phyloP scores from a whole-genome alignment of 1,140 invertebrate species.

The Amphibalanus amphitrite region DNA sequence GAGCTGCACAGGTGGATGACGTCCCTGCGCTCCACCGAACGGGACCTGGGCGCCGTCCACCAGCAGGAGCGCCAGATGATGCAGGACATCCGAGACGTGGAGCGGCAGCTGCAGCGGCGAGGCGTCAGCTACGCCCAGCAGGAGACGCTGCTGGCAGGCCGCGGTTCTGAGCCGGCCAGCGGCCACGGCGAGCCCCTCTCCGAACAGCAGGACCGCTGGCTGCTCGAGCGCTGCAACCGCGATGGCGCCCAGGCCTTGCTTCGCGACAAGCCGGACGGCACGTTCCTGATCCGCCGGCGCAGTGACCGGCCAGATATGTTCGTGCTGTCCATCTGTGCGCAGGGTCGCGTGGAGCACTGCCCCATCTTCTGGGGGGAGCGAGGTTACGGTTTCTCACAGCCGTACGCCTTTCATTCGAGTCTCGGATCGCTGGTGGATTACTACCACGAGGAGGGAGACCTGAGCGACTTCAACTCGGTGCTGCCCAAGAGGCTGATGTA shows the following conservation, averaged over 20 bases:
- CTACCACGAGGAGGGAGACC: conserved; percentile 76
- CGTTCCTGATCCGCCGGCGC: conserved; percentile 60
- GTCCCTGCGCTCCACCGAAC: conserved; percentile 32
- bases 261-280: conserved; percentile 54
- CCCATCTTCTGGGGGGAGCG: conserved; percentile 71
- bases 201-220: conserved; percentile 33
- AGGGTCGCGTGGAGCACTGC: conserved; percentile 59
- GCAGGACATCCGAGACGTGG: background rate
- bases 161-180: background rate
- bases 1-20: conserved; percentile 55
- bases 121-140: background rate
- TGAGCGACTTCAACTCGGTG: conserved; percentile 86
- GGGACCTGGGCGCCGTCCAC: background rate
- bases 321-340: background rate
- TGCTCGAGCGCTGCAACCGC: conserved; percentile 49
- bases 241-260: conserved; percentile 56
- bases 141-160: background rate
- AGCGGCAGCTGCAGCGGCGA: background rate
- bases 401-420: conserved; percentile 72
- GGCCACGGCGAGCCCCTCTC: background rate
- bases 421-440: conserved; percentile 73
- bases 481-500: too few relatives aligned
- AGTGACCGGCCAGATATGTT: background rate
- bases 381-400: conserved; percentile 86
- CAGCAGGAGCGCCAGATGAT: background rate